Evolutionary conservation across 1,140 invertebrate species (phyloP).

Genomic region (Heterodera carotae): DNA sequence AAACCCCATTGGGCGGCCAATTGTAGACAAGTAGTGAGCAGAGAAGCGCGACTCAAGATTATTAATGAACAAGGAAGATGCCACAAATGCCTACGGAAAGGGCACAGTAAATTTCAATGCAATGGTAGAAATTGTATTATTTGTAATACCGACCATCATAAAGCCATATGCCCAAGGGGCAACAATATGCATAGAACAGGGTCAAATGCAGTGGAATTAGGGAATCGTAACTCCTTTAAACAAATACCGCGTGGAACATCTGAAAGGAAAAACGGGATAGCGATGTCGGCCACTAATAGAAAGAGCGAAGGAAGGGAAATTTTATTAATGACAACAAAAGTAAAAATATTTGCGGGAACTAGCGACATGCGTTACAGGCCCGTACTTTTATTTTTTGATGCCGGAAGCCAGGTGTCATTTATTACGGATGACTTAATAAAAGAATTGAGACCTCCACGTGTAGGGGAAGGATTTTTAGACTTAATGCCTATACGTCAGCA

Average conservation of each 20-base stretch:
- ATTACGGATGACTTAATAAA: background rate
- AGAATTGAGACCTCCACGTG: background rate
- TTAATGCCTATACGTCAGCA: background rate
- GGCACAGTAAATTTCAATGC: background rate
- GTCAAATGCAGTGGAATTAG: background rate
- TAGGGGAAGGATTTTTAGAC: background rate
- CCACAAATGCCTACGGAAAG: background rate
- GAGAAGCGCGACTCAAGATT: background rate
- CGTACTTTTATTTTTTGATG: background rate
- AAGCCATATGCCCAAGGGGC: background rate
- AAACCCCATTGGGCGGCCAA: background rate
- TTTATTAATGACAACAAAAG: background rate
- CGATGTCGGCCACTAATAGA: background rate
- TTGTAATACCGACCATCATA: background rate
- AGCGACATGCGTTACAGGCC: background rate
- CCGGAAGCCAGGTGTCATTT: background rate
- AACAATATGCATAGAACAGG: background rate
- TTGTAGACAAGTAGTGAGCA: background rate
- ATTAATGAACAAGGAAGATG: background rate
- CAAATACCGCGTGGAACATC: background rate
- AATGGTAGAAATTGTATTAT: background rate
- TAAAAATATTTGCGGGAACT: background rate
- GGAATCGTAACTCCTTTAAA: background rate
- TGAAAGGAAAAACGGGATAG: background rate
- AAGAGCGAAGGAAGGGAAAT: background rate